These are phyloP conservation scores for Sebastes ruberrimus DNA, from an alignment of 2,797 vertebrate genomes.

Conservation along the genomic window DNA sequence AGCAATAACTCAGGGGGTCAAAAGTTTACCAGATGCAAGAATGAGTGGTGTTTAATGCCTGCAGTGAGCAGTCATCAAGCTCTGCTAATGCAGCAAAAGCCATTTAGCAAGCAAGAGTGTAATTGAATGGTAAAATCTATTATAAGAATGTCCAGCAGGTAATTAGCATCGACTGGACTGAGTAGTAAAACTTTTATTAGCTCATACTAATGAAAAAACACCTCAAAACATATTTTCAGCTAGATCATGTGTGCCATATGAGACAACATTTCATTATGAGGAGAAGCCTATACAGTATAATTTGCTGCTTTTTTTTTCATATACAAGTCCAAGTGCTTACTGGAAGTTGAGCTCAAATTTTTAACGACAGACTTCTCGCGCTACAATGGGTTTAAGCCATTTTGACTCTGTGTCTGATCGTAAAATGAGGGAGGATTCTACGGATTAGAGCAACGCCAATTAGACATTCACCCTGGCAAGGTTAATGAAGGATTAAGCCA, in stretches of 20 bases:
- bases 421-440: conserved; percentile 25
- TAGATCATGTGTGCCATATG: neutral
- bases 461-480: conserved; percentile 38
- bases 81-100: conserved; percentile 8
- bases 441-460: conserved; percentile 42
- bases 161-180: conserved; percentile 4
- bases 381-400: conserved; percentile 1
- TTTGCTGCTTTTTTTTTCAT: neutral
- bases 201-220: conserved; percentile 1
- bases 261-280: neutral
- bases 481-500: conserved; percentile 56
- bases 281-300: neutral
- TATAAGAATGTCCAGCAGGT: neutral
- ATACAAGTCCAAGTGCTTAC: neutral
- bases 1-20: conserved; percentile 42
- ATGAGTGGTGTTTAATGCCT: conserved; percentile 2
- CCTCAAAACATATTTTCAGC: neutral
- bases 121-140: conserved; percentile 36
- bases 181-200: conserved; percentile 5
- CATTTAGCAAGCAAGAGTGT: conserved; percentile 5
- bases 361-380: neutral
- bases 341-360: neutral
- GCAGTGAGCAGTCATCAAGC: neutral
- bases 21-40: conserved; percentile 25
- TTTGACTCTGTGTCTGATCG: conserved; percentile 30